These are phyloP conservation scores for Urocolius indicus DNA, from an alignment of 2,113 vertebrate species.

Conservation along the genomic window DNA sequence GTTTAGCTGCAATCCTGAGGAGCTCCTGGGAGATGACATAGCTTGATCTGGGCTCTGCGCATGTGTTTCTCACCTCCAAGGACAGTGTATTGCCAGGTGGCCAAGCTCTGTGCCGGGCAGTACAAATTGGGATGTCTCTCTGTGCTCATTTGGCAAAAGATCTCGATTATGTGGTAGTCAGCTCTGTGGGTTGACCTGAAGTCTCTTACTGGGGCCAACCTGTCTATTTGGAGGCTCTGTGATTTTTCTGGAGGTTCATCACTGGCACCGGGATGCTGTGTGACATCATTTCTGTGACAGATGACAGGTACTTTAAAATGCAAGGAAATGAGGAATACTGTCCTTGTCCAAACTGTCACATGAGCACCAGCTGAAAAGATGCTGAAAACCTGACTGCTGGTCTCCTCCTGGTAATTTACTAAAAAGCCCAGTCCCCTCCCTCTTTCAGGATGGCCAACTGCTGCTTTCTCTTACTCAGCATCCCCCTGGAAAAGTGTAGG, in stretches of 20 bases:
- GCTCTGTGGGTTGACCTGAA: not conserved
- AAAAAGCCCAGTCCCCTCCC: not conserved
- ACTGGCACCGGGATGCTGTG: fast-evolving
- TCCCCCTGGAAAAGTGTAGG: fast-evolving
- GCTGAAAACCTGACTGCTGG: not conserved
- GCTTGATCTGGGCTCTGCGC: not conserved
- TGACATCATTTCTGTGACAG: not conserved
- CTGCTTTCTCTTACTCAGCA: not conserved
- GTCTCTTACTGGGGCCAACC: not conserved
- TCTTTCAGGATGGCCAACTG: not conserved
- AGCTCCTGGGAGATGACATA: not conserved
- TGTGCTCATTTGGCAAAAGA: not conserved
- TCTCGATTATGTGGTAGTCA: not conserved
- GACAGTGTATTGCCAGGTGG: not conserved
- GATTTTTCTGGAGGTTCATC: not conserved
- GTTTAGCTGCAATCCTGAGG: not conserved
- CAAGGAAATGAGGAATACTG: not conserved
- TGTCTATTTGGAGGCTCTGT: not conserved
- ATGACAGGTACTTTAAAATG: not conserved
- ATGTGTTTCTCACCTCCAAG: not conserved
- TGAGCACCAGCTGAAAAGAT: not conserved
- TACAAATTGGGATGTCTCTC: not conserved
- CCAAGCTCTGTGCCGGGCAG: not conserved
- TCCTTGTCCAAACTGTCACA: not conserved
- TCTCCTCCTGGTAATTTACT: not conserved